These are phyloP conservation scores for Ellobium chinense DNA, from an alignment of 2,888 invertebrate species.

Conservation along the genomic window DNA sequence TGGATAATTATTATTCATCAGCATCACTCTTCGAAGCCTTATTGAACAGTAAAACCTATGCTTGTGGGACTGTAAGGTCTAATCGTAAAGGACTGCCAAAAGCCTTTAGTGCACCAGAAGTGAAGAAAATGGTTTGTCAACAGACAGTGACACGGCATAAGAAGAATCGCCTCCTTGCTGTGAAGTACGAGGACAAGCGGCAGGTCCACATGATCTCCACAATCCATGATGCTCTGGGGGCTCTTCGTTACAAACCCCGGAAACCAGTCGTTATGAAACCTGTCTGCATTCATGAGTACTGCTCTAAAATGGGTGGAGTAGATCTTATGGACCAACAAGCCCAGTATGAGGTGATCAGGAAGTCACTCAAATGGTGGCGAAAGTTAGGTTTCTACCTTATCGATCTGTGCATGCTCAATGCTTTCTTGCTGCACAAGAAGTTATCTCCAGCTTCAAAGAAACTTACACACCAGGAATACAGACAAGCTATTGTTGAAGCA, in stretches of 20 bases:
- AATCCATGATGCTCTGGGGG: not conserved
- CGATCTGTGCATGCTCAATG: not conserved
- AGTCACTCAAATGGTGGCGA: not conserved
- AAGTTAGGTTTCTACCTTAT: not conserved
- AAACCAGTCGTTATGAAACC: not conserved
- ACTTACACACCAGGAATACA: not conserved
- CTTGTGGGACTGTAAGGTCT: not conserved
- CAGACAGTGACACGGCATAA: not conserved
- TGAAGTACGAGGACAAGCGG: not conserved
- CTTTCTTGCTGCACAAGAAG: not conserved
- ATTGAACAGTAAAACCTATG: not conserved
- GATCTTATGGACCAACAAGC: not conserved
- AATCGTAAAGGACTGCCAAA: not conserved
- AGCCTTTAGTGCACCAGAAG: too few species aligned
- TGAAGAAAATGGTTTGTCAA: too few species aligned
- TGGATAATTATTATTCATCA: conserved; percentile 8
- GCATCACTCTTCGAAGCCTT: not conserved
- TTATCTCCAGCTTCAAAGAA: not conserved
- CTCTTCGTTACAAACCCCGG: not conserved
- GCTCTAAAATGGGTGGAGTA: not conserved
- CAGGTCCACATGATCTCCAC: not conserved
- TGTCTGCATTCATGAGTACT: not conserved
- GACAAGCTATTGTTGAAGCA: not conserved
- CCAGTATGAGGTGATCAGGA: not conserved
- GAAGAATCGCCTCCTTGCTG: not conserved